A percentile compares a stretch with the other conserved stretches of the same genome.
Conservation (phyloP, 2,797 vertebrate genomes). For the Falco rusticolus region DNA sequence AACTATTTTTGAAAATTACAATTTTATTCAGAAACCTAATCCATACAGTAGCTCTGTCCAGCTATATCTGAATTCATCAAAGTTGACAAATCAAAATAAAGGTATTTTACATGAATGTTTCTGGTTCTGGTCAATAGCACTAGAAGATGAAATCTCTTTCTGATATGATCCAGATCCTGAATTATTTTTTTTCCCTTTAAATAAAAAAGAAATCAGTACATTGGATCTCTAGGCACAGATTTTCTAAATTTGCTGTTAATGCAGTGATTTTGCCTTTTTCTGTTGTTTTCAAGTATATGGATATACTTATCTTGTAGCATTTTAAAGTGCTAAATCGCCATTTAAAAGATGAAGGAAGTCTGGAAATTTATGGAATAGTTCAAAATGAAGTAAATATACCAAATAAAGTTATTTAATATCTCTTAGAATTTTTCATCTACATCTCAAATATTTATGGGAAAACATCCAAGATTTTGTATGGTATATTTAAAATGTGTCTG, state of each 20-base stretch:
- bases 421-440: background rate
- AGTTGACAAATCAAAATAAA: background rate
- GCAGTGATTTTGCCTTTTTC: background rate
- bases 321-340: background rate
- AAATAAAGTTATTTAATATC: background rate
- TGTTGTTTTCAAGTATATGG: background rate
- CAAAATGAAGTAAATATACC: background rate
- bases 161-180: background rate
- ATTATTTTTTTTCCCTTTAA: background rate
- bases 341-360: background rate
- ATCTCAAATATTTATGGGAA: constrained; percentile 17
- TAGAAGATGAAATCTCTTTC: background rate
- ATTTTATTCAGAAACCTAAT: background rate
- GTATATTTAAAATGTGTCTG: background rate
- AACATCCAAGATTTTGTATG: background rate
- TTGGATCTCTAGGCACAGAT: background rate
- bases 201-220: background rate
- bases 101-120: background rate
- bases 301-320: background rate
- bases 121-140: background rate
- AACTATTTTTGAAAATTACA: background rate
- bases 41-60: background rate
- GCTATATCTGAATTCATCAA: background rate
- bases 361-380: background rate
- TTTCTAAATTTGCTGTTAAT: background rate